Evolutionary conservation across 1,140 invertebrate genomes (phyloP).

Genomic region (Drosophila bocki): DNA sequence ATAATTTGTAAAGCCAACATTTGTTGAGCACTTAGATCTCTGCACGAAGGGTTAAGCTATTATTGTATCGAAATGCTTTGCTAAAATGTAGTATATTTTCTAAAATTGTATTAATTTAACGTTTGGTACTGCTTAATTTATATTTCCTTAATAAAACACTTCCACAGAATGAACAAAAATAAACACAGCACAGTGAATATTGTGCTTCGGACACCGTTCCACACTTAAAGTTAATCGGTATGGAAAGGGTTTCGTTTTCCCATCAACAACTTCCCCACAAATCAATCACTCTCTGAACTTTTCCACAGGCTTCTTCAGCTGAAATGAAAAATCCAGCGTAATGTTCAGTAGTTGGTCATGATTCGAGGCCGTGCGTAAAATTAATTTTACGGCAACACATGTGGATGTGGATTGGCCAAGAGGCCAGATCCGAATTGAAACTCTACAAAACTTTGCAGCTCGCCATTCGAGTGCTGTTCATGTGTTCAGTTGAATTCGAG

Average conservation of each 20-base stretch:
- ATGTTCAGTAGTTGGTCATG: conserved; percentile 48
- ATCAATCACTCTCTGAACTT: conserved; percentile 31
- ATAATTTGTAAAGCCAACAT: neutral
- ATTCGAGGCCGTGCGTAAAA: conserved; percentile 60
- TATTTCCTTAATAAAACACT: neutral
- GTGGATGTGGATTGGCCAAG: conserved; percentile 49
- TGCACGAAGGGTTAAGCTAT: no score
- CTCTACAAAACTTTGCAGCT: conserved; percentile 31
- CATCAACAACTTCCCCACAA: conserved; percentile 18
- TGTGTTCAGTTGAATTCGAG: conserved; percentile 23
- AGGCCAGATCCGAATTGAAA: conserved; percentile 36
- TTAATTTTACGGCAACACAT: conserved; percentile 57
- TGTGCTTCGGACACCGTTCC: neutral
- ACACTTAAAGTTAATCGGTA: neutral
- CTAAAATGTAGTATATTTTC: neutral
- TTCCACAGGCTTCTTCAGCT: conserved; percentile 20
- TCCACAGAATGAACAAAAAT: neutral
- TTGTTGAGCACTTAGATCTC: no score
- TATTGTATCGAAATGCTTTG: no score
- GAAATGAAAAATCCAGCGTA: conserved; percentile 37
- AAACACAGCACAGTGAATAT: neutral
- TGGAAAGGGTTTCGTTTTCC: conserved; percentile 27
- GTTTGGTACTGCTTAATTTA: neutral
- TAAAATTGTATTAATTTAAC: neutral
- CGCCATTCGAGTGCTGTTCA: conserved; percentile 35